Evolutionary conservation across 2,797 vertebrate genomes (phyloP).

Genomic region (Sarcoramphus papa): DNA sequence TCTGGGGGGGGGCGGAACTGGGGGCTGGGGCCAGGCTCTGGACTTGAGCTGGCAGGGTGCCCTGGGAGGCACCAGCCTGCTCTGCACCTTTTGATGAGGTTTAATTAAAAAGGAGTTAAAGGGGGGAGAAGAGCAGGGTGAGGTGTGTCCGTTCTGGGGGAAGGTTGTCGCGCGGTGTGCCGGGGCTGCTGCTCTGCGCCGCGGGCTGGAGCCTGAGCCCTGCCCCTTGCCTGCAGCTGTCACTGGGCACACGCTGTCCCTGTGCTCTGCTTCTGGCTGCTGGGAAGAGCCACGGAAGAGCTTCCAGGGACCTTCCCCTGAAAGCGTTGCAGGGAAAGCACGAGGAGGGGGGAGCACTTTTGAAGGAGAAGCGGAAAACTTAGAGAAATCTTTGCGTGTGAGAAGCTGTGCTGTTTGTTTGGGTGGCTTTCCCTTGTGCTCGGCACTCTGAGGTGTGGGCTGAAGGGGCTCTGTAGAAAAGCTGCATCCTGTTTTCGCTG

Average conservation of each 20-base stretch:
- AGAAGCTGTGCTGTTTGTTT: background rate
- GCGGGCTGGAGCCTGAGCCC: background rate
- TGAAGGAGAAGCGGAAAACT: background rate
- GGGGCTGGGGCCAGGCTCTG: background rate
- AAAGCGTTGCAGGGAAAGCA: background rate
- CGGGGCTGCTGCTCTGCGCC: background rate
- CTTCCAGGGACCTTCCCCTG: background rate
- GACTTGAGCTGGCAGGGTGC: background rate
- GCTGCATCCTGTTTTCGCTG: fast-evolving
- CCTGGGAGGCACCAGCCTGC: background rate
- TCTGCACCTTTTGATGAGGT: background rate
- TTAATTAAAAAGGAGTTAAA: background rate
- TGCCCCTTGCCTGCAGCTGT: too few species aligned
- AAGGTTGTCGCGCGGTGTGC: background rate
- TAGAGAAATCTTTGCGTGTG: too few species aligned
- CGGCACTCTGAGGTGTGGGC: fast-evolving
- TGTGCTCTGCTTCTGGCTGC: background rate
- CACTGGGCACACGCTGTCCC: background rate
- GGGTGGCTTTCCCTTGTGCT: background rate
- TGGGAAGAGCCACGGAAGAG: background rate
- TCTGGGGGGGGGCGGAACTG: fast-evolving
- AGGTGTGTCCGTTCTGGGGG: fast-evolving
- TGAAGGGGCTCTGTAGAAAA: background rate
- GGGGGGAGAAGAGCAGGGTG: background rate
- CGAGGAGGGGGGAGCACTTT: background rate